Evolutionary conservation across 1,140 invertebrate genomes (phyloP), one percentile per base, ranked within the genome.

Genomic region (Marisa cornuarietis): DNA sequence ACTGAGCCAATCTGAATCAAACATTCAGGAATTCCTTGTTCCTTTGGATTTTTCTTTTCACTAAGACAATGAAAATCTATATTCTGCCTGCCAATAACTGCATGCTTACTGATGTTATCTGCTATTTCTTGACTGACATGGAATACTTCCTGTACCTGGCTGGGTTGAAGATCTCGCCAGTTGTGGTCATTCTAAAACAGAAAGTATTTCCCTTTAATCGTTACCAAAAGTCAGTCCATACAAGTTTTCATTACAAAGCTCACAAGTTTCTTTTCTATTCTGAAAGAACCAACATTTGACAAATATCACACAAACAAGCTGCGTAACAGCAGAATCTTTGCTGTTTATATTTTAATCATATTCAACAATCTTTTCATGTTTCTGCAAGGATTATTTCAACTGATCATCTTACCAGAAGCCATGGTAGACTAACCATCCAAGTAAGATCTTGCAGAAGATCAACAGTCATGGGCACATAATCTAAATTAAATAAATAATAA

Each of bases 351-450:
- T 22, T 3, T 49, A 63, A 61, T 18, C 24, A 58, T 54, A 13
- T 54, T 26, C 26, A 71, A 16, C 49, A 31, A 11, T 24, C 63
- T 9, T 71, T 51, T 49, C 26, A n/a, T 72, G 13, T 68, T 72
- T 62, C 42, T 26, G 42, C 0, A 49, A 20, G 8, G 10, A 24
- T 52, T 20, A n/a, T 73, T 18, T 20, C n/a, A 20, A 24, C 31
- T 6, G 31, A 76, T 8, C 18, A 49, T 83, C 83, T 85, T 84
- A 89, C 88, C 26, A 83, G 79, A 81, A 89, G 78, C 88, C 88
- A 89, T 62, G 86, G 85, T 18, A 89, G 71, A 20, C 86, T 84
- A 14, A 85, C 26, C 8, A 89, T 85, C 86, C 86, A 89, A 24
- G 80, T 76, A 71, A 87, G 75, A n/a, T 84, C 84, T 78, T 84